Base-by-base conservation (phyloP, 2,113 vertebrate genomes). In the Danio rerio region DNA sequence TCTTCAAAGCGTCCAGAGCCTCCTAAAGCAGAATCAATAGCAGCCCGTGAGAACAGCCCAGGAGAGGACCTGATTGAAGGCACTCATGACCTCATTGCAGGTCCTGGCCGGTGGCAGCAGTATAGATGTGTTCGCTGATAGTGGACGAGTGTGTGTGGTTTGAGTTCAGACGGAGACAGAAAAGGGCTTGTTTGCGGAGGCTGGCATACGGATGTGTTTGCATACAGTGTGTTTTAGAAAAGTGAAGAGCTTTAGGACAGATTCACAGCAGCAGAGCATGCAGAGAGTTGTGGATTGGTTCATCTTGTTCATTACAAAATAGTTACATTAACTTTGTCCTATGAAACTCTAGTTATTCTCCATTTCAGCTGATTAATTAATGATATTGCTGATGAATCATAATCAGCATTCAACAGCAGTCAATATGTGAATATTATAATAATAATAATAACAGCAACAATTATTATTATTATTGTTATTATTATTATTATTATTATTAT, bases 141-240 rank as follows among this genome's bases (percentile, higher is more conserved):
- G 58, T 42, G 10, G 45, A 79, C 55, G 3, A 87, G 80, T 8
- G 82, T 85, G 82, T 83, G 89, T 68, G 65, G 79, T 87, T 86
- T 84, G 73, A 73, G 81, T 83, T 88, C 82, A 15, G 45, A 13
- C 59, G 0, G 2, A 72, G 82, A 84, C 76, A 68, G 81, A 83
- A 59, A 81, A 42, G 16, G 55, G 45, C 84, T 52, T 81, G 78
- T 84, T 81, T 75, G 53, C 69, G 47, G n/a, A 5, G 52, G 0
- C 50, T 52, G 49, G 50, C 78, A 77, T 62, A 50, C 75, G 62
- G 20, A 40, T 8, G 18, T 63, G 61, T 69, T 61, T 49, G 52
- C 49, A 50, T 61, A 21, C 45, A 78, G 18, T 49, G 31, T 31
- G 31, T 31, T 31, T 31, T 31, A 31, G 31, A 55, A 7, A 84